Percentiles rank a stretch among this genome's conserved stretches.
Conservation (phyloP, 2,797 vertebrate species). For the Allobates femoralis region DNA sequence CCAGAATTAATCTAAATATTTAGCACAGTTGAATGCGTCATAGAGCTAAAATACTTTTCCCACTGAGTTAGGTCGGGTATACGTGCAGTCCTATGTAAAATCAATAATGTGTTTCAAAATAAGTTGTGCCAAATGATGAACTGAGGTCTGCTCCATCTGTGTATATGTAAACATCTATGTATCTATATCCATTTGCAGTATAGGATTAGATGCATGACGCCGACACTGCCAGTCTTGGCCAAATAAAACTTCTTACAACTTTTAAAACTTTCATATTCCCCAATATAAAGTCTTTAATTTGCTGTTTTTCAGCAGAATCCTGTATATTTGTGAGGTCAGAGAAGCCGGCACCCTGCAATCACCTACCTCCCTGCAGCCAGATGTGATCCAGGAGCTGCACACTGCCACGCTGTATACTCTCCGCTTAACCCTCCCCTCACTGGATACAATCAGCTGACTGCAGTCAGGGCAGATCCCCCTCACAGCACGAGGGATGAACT, state of each 20-base stretch:
- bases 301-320: background rate
- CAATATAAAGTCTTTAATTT: background rate
- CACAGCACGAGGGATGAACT: background rate
- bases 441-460: background rate
- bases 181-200: background rate
- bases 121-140: background rate
- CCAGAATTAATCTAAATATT: background rate
- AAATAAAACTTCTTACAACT: background rate
- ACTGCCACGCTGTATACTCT: constrained; percentile 52
- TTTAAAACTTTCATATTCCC: background rate
- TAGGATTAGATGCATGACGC: background rate
- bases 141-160: background rate
- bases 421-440: constrained; percentile 8
- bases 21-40: background rate
- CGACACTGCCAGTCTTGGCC: background rate
- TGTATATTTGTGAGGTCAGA: background rate
- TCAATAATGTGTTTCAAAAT: background rate
- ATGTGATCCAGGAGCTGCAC: constrained; percentile 16
- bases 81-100: background rate
- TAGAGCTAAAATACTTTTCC: too few species aligned
- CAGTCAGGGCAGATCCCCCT: background rate
- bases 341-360: background rate
- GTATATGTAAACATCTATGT: background rate
- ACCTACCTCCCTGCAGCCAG: constrained; percentile 42
- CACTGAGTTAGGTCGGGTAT: background rate